Conservation (phyloP, 1,140 invertebrate genomes). For the Drosophila miranda region DNA sequence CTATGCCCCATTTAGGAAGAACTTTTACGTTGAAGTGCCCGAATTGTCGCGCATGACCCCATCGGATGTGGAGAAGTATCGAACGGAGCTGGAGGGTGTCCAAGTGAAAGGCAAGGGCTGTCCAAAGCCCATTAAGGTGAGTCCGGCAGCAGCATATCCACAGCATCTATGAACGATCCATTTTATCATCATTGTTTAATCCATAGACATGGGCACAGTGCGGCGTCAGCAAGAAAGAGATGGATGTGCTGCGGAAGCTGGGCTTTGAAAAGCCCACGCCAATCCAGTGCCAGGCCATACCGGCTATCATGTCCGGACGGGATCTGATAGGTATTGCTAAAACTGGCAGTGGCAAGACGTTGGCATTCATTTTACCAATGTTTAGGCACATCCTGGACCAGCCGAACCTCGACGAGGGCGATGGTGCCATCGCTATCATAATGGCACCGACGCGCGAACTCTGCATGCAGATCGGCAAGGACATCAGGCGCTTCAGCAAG, state of each 20-base stretch:
- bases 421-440: slow-evolving; percentile 98
- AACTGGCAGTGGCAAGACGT: slow-evolving; percentile 99
- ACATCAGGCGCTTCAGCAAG: slow-evolving; percentile 98
- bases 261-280: slow-evolving; percentile 99
- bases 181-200: neutral
- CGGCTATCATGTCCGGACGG: slow-evolving; percentile 98
- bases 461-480: slow-evolving; percentile 99
- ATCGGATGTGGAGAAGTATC: slow-evolving; percentile 93
- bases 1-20: slow-evolving; percentile 96
- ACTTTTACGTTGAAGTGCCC: slow-evolving; percentile 96
- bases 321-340: slow-evolving; percentile 99
- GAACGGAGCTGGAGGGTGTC: slow-evolving; percentile 92
- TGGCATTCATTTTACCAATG: slow-evolving; percentile 99
- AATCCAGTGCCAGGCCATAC: slow-evolving; percentile 99
- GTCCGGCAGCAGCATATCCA: slow-evolving; percentile 1
- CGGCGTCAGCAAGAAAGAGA: slow-evolving; percentile 97
- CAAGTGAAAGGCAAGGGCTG: slow-evolving; percentile 93
- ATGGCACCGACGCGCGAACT: slow-evolving; percentile 99
- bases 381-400: slow-evolving; percentile 99
- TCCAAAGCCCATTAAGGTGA: slow-evolving; percentile 94
- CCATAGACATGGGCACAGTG: slow-evolving; percentile 96
- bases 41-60: slow-evolving; percentile 93
- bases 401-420: slow-evolving; percentile 94
- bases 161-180: neutral
- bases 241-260: slow-evolving; percentile 96